Evolutionary conservation across 2,113 vertebrate species (phyloP), one percentile per base, ranked within the genome.

Genomic region (Ia io): DNA sequence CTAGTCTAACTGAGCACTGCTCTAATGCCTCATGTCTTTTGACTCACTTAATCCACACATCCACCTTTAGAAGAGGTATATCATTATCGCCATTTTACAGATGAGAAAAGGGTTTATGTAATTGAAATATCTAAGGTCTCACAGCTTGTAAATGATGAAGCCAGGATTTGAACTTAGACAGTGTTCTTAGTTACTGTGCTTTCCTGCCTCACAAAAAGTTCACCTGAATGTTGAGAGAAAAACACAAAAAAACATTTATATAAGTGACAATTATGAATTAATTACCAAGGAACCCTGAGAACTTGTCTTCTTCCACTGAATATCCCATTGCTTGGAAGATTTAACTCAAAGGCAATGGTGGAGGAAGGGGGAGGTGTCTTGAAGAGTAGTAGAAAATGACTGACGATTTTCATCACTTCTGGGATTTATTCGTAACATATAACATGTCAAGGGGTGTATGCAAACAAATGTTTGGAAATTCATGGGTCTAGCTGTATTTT

Each of bases 391-490:
- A 94, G 67, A 82, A 95, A 86, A 82, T 91, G 40, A 89, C 32
- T 77, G 67, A 94, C 69, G 17, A 87, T 30, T 90, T 65, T 73
- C 23, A 94, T 74, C 56, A 84, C 42, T 87, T 92, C 35, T 73
- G 40, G 42, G 53, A 91, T 94, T 88, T 93, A 80, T 37, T 97
- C 65, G 76, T 73, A 85, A 91, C 78, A 84, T 12, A 73, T 12
- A n/a, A 51, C 20, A 86, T 76, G 61, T 56, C 28, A 30, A 92
- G n/a, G 6, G 78, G 47, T 44, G 6, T 70, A 77, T 78, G 40
- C n/a, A 92, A 96, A 77, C 67, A 92, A 90, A 32, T 61, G 18
- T 63, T 78, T 74, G 76, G 74, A 92, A 84, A 90, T 88, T 84
- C 85, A 92, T 51, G 35, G 30, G 14, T 37, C 23, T 93, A 20